Conservation (phyloP, 2,888 invertebrate species). For the Euspilapteryx auroguttella region DNA sequence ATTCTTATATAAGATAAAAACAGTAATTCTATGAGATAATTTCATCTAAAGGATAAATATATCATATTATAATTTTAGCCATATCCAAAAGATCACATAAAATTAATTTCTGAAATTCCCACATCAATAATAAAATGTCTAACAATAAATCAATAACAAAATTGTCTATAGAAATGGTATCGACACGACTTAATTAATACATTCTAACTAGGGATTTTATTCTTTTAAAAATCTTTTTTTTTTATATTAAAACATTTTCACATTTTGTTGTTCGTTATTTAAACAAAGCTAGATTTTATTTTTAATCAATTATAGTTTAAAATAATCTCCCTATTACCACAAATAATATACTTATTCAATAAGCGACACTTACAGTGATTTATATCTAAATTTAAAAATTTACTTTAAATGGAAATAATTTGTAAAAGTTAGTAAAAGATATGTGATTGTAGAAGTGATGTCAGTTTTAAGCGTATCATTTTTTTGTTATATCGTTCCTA, state of each 20-base stretch:
- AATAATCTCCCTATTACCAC: slow-evolving; percentile 46
- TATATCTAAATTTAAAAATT: slow-evolving; percentile 12
- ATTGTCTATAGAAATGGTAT: slow-evolving; percentile 24
- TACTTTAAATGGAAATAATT: slow-evolving; percentile 10
- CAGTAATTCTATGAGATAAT: slow-evolving; percentile 27
- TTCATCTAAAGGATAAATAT: slow-evolving; percentile 29
- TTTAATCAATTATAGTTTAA: too few species aligned
- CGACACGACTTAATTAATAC: slow-evolving; percentile 30
- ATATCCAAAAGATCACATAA: slow-evolving; percentile 33
- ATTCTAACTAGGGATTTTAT: slow-evolving; percentile 33
- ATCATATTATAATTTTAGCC: slow-evolving; percentile 25
- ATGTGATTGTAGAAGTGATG: slow-evolving; percentile 20
- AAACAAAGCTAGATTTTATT: slow-evolving; percentile 45
- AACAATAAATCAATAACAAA: slow-evolving; percentile 46
- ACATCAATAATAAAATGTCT: slow-evolving; percentile 22
- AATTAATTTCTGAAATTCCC: slow-evolving; percentile 31
- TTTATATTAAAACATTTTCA: neutral
- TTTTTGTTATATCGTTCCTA: neutral
- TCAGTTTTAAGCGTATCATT: slow-evolving; percentile 5
- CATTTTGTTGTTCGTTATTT: slow-evolving; percentile 17
- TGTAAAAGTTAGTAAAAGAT: slow-evolving; percentile 11
- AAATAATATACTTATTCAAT: slow-evolving; percentile 27
- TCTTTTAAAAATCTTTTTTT: neutral
- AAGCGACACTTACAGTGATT: slow-evolving; percentile 37
- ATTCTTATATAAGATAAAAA: too few species aligned